Base-by-base conservation (phyloP, 2,888 invertebrate genomes). In the Eupeodes latifasciatus region DNA sequence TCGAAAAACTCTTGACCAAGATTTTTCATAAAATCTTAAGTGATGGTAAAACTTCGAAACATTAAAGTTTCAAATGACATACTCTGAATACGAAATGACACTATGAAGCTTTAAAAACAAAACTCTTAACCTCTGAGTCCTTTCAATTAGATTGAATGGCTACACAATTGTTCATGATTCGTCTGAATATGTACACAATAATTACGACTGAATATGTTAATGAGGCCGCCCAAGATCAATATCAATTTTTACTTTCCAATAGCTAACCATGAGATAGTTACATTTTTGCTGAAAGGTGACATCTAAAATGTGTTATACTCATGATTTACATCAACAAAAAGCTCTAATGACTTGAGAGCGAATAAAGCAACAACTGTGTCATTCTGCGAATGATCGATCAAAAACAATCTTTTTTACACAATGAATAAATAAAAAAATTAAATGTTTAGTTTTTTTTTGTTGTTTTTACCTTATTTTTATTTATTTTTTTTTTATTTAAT, bases 401-500 rank as follows among this genome's bases (percentile, higher is more conserved):
- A 55, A 47, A 81, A 84, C 72, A 59, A 78, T 16, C 11, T 10
- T 69, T 10, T 69, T 59, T 80, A 72, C 78, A 78, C 69, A 77
- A 80, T 78, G 47, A 80, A 36, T 79, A 89, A 89, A 79, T 89
- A 82, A 82, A 57, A 84, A 86, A 81, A 61, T 81, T 66, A 83
- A 81, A 9, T 74, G 61, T 67, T 81, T 69, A 49, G 77, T 81
- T 84, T 40, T 87, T 85, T 81, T 87, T 78, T 83, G 36, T 77
- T 82, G 55, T 89, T 88, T 78, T 86, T 84, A 84, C 78, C 78
- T 85, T 90, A 84, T 90, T 87, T 92, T 91, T 89, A 90, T 92
- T 93, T 92, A 91, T 91, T 92, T 90, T 91, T 90, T 91, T 19
- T 92, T 92, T 92, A 92, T 93, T 92, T 92, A 93, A 93, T 93